Base-by-base conservation (phyloP, 2,113 vertebrate species). In the Oncorhynchus gorbuscha region DNA sequence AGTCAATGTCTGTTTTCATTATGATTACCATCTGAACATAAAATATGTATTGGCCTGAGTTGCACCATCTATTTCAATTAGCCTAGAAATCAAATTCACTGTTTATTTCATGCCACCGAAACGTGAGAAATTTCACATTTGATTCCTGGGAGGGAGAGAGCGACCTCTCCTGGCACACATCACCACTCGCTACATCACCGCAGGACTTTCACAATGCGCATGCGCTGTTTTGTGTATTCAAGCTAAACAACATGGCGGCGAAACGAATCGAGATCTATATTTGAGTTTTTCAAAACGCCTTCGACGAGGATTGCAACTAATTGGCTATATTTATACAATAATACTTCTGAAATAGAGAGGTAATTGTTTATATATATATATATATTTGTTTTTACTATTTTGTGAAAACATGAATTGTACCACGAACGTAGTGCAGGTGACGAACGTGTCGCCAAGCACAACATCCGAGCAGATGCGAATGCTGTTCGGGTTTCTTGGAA, bases 401-500 rank as follows among this genome's bases (percentile, higher is more conserved):
- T 30, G 1, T 26, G 2, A 20, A 45, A 93, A 81, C 49, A 96
- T 96, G 95, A 94, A 89, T 89, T 94, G 93, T 48, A 93, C 90
- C 74, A 97, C 96, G 83, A 96, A 96, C 88, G 96, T 98, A 65
- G 97, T 97, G 86, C 97, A 97, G 91, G 96, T 97, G 94, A 98
- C 97, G 7, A 97, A 98, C 74, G 96, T 97, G 90, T 97, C 96
- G 55, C 97, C 95, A 66, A 96, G 96, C 92, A 95, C 97, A 30
- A 97, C 94, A 83, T 97, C 96, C 73, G 97, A 98, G 87, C 97
- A 98, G 94, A 97, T 97, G 96, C 93, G 94, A 84, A 97, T 95
- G 30, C 94, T 98, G 66, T 98, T 98, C 86, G 95, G 96, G 12
- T 97, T 97, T 89, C 90, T 97, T 79, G 97, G 96, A 84, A 97